phyloP scores from a whole-genome alignment of 2,888 invertebrate species.

The Epinotia bilunana region DNA sequence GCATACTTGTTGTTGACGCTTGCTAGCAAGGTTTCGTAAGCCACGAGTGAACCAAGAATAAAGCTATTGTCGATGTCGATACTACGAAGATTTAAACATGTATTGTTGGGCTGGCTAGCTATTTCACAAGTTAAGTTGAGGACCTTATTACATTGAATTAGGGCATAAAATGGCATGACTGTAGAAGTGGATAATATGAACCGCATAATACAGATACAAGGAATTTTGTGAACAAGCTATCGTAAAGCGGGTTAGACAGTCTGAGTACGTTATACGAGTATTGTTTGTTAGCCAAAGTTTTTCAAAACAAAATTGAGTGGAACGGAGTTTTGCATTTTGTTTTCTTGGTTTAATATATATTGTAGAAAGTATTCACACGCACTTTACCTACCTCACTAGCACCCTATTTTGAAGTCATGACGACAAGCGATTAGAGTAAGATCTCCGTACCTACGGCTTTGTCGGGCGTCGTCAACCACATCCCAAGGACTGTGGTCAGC shows the following conservation, averaged over 20 bases:
- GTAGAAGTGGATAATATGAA: background rate
- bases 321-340: background rate
- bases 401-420: too few species aligned
- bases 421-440: too few species aligned
- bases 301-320: background rate
- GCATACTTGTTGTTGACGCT: conserved; percentile 30
- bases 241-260: background rate
- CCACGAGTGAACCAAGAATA: conserved; percentile 42
- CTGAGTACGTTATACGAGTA: background rate
- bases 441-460: too few species aligned
- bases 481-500: too few species aligned
- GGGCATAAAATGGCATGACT: background rate
- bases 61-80: conserved; percentile 39
- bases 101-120: background rate
- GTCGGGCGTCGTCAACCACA: too few species aligned
- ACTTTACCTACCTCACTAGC: too few species aligned
- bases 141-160: background rate
- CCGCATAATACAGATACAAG: background rate
- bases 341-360: conserved; percentile 24
- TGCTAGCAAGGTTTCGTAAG: conserved; percentile 45
- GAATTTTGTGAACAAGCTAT: conserved; percentile 2
- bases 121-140: too few species aligned
- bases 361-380: too few species aligned
- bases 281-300: background rate
- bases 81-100: conserved; percentile 37